These are phyloP conservation scores for Salmo trutta DNA, from an alignment of 2,797 vertebrate species.

Conservation along the genomic window DNA sequence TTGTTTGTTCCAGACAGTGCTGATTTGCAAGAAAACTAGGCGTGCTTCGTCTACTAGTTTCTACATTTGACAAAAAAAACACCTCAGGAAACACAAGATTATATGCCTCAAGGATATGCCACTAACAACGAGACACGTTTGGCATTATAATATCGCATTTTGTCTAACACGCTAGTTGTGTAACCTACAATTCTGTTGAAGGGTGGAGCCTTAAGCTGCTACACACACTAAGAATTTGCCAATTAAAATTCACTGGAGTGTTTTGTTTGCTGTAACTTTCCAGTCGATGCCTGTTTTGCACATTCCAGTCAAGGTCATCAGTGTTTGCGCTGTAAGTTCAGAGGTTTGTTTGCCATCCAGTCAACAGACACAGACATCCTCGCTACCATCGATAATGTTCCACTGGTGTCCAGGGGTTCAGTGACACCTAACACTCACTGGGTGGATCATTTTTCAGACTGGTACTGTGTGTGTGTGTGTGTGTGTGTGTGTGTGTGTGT, in stretches of 20 bases:
- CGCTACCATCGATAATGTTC: slow-evolving; percentile 18
- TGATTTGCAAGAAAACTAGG: slow-evolving; percentile 57
- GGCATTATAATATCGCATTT: not conserved
- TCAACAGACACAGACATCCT: slow-evolving; percentile 13
- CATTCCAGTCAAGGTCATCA: slow-evolving; percentile 53
- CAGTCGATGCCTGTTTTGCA: slow-evolving; percentile 29
- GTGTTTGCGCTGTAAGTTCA: slow-evolving; percentile 26
- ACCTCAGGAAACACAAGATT: slow-evolving; percentile 41
- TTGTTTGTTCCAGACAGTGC: slow-evolving; percentile 41
- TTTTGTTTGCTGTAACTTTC: slow-evolving; percentile 54
- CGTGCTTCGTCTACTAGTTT: slow-evolving; percentile 36
- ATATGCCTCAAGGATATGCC: slow-evolving; percentile 47
- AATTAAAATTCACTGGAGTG: slow-evolving; percentile 58
- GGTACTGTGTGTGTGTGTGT: slow-evolving; percentile 6
- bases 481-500: not conserved
- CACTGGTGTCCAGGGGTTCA: slow-evolving; percentile 22
- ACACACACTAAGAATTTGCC: slow-evolving; percentile 8
- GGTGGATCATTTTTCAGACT: slow-evolving; percentile 35
- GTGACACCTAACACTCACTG: slow-evolving; percentile 17
- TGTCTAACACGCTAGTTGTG: not conserved
- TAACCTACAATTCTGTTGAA: no score
- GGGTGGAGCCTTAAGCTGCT: not conserved
- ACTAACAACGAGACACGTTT: slow-evolving; percentile 20
- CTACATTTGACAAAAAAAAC: slow-evolving; percentile 50
- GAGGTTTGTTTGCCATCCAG: slow-evolving; percentile 13